Evolutionary conservation across 2,888 invertebrate genomes (phyloP).

Genomic region (Sylvicola cinctus): DNA sequence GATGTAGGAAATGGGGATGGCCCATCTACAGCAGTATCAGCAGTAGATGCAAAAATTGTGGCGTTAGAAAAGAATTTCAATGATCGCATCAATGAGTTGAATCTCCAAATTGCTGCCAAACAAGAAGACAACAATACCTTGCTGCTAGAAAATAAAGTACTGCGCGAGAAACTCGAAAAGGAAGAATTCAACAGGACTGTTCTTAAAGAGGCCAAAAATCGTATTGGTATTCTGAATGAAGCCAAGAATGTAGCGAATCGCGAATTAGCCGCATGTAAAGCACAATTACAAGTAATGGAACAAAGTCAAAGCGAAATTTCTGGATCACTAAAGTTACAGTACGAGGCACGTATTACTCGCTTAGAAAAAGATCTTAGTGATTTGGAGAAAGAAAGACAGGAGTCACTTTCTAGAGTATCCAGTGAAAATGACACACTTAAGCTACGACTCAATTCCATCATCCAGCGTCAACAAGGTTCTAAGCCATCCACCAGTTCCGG

Average conservation of each 20-base stretch:
- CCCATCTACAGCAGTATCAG: constrained; percentile 26
- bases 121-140: constrained; percentile 33
- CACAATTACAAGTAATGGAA: constrained; percentile 28
- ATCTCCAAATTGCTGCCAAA: constrained; percentile 22
- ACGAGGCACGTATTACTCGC: constrained; percentile 43
- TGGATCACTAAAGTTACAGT: too few relatives aligned
- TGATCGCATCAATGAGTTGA: constrained; percentile 27
- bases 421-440: constrained; percentile 48
- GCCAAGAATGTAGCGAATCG: constrained; percentile 37
- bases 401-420: constrained; percentile 27
- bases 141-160: constrained; percentile 38
- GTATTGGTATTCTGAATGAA: constrained; percentile 51
- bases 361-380: constrained; percentile 54
- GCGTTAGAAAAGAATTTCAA: constrained; percentile 7
- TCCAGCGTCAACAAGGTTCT: constrained; percentile 35
- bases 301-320: constrained; percentile 34
- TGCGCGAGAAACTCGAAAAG: constrained; percentile 45
- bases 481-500: constrained; percentile 49
- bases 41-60: constrained; percentile 5
- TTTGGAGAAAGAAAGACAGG: constrained; percentile 34
- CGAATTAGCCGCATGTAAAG: constrained; percentile 33
- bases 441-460: constrained; percentile 34
- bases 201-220: constrained; percentile 51
- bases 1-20: constrained; percentile 26
- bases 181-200: constrained; percentile 45